Evolutionary conservation across 2,797 vertebrate genomes (phyloP).

Genomic region (Dermochelys coriacea): DNA sequence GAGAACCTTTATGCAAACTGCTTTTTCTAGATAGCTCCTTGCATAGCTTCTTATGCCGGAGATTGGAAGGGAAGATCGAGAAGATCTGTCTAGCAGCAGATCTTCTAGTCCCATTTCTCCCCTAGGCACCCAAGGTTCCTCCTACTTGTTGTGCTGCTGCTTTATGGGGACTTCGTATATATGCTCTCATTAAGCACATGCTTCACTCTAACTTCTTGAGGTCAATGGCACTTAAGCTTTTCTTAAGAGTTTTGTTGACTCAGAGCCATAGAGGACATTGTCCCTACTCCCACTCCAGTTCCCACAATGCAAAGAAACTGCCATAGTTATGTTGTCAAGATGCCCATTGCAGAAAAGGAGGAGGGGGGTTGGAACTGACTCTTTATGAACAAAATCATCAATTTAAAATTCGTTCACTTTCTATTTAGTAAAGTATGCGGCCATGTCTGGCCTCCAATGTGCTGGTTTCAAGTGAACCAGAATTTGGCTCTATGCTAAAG

Average conservation of each 20-base stretch:
- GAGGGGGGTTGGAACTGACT: background rate
- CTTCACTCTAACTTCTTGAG: background rate
- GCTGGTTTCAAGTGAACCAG: constrained; percentile 8
- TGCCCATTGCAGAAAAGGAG: background rate
- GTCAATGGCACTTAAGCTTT: background rate
- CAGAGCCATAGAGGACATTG: background rate
- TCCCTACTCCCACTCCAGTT: background rate
- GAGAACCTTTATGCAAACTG: background rate
- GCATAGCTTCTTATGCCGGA: background rate
- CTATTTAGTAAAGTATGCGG: constrained; percentile 8
- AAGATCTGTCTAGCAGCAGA: background rate
- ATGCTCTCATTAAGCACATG: background rate
- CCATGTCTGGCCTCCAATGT: background rate
- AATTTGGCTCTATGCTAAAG: constrained; percentile 29
- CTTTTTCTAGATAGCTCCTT: background rate
- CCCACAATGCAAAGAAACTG: background rate
- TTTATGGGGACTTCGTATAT: background rate
- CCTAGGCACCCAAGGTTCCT: background rate
- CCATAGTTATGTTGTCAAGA: background rate
- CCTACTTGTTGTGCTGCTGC: background rate
- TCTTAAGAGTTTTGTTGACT: constrained; percentile 7
- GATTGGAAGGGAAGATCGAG: background rate
- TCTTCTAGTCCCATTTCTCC: background rate
- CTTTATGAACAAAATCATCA: background rate
- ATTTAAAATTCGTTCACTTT: background rate